These are phyloP conservation scores for Prorops nasuta DNA, from an alignment of 1,140 invertebrate genomes.

Conservation along the genomic window DNA sequence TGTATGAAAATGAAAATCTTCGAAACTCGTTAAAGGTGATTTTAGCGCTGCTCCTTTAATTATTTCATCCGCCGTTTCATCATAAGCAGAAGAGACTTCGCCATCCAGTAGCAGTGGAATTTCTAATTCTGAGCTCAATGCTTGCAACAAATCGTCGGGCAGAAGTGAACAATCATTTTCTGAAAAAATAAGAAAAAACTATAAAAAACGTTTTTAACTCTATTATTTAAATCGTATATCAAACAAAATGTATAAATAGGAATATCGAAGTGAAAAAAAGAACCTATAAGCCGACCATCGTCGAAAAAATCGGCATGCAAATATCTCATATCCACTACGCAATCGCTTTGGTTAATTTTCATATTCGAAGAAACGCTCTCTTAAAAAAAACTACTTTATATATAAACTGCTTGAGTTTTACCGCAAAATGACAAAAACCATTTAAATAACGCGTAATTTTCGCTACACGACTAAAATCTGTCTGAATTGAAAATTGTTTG, in stretches of 20 bases:
- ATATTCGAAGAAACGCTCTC: too few species aligned
- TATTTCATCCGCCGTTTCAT: constrained; percentile 32
- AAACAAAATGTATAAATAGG: not conserved
- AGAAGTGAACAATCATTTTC: constrained; percentile 33
- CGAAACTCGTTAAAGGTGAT: constrained; percentile 14
- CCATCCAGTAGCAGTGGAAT: constrained; percentile 33
- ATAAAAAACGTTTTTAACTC: not conserved
- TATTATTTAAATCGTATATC: not conserved
- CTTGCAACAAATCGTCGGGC: constrained; percentile 41
- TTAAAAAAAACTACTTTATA: too few species aligned
- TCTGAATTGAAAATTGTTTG: too few species aligned
- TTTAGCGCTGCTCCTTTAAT: constrained; percentile 22
- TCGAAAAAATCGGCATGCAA: not conserved
- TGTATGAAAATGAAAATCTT: too few species aligned
- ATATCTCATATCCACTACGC: not conserved
- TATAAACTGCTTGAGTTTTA: too few species aligned
- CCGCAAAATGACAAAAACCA: too few species aligned
- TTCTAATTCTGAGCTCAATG: constrained; percentile 39
- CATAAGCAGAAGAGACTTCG: constrained; percentile 21
- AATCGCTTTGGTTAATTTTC: constrained; percentile 7
- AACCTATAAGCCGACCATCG: not conserved
- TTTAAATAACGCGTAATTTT: too few species aligned
- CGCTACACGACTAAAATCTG: too few species aligned
- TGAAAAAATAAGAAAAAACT: constrained; percentile 13
- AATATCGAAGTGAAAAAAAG: not conserved